Base-by-base conservation (phyloP, 2,113 vertebrate species). In the Piprites chloris region DNA sequence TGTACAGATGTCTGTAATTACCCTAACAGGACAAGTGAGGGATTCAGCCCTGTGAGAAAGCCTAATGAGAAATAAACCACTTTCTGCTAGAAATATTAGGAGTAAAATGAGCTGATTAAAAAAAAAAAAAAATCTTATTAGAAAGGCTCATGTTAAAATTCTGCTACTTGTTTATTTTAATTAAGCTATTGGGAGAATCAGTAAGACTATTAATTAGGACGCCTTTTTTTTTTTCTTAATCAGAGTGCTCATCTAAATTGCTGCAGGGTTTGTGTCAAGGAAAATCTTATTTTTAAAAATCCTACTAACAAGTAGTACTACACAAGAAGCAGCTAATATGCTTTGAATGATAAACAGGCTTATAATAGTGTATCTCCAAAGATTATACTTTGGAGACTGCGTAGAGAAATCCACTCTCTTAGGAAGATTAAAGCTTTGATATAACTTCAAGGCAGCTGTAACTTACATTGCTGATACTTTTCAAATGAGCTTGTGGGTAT, bases 91-190 rank as follows among this genome's bases (percentile, higher is more conserved):
- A 91, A 80, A 79, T 93, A 88, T 58, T 90, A 93, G 41, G n/a
- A 87, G 5, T 46, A 90, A 92, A 96, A 89, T 75, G 52, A 88
- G 59, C 24, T 68, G 87, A 90, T 96, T 81, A 27, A 92, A 89
- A 93, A 55, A 55, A n/a, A n/a, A n/a, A n/a, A 73, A 69, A 69
- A 73, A 74, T 26, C 67, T 41, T 83, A 58, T 87, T 92, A 94
- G 61, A 90, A 95, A 81, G 68, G 72, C 75, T 86, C 6, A 12
- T 72, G 41, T 93, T 88, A 92, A 88, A 92, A 77, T 93, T 95
- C 56, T 92, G 52, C 75, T 90, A 23, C 56, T 84, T 91, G 58
- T 90, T 92, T 77, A 62, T 93, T 90, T 94, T 92, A 96, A 93
- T 96, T 93, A 93, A 92, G 56, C 68, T 91, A 30, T 65, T 68